Percentiles rank a stretch among this genome's conserved stretches.
These are phyloP conservation scores for Apis laboriosa DNA, from an alignment of 1,140 invertebrate species.

Conservation along the genomic window DNA sequence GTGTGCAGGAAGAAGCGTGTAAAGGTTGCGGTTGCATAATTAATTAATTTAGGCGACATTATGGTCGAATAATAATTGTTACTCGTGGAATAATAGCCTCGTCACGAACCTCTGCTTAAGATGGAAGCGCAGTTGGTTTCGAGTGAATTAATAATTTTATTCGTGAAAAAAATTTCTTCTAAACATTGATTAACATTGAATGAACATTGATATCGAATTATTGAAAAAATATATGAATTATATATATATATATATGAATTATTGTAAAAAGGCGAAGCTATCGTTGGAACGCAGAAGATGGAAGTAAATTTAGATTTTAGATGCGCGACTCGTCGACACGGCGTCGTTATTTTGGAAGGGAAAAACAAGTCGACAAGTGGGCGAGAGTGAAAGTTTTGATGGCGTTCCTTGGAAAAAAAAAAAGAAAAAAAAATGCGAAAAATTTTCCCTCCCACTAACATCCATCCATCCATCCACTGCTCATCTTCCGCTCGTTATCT, in stretches of 20 bases:
- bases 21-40: constrained; percentile 41
- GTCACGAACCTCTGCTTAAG: neutral
- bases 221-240: too few relatives aligned
- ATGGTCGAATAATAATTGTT: neutral
- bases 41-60: constrained; percentile 30
- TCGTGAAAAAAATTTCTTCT: too few relatives aligned
- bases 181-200: too few relatives aligned
- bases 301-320: neutral
- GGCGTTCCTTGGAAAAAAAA: neutral
- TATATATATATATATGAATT: too few relatives aligned
- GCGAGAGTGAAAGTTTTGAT: constrained; percentile 29
- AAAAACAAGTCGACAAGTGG: constrained; percentile 5
- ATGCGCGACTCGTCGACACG: neutral
- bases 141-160: neutral
- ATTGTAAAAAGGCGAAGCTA: neutral
- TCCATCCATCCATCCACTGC: neutral
- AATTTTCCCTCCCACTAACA: constrained; percentile 16
- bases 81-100: neutral
- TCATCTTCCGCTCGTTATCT: constrained; percentile 2
- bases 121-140: neutral
- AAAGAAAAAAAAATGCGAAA: constrained; percentile 1
- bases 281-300: too few relatives aligned
- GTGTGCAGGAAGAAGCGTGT: neutral
- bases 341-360: constrained; percentile 2
- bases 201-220: too few relatives aligned